Evolutionary conservation across 2,113 vertebrate species (phyloP).

Genomic region (Albula goreensis): DNA sequence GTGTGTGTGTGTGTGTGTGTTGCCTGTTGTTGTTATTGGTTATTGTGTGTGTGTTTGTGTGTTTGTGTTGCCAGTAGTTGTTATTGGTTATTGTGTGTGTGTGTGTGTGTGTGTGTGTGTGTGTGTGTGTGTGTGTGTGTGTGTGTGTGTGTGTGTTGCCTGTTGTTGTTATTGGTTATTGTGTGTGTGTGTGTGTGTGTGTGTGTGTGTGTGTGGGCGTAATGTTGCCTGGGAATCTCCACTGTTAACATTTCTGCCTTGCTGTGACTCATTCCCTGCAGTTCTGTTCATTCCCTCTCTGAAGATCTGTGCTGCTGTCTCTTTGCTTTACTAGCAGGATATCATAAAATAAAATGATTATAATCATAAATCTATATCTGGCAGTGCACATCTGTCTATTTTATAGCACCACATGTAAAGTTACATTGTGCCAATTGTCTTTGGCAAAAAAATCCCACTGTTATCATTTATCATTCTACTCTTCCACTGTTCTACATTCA

Average conservation of each 20-base stretch:
- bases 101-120: background rate
- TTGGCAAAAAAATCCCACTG: background rate
- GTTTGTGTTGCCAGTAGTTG: background rate
- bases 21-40: too few relatives aligned
- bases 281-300: background rate
- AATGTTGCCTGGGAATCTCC: background rate
- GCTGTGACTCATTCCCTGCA: background rate
- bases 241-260: background rate
- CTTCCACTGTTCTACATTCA: too few relatives aligned
- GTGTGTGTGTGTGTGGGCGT: background rate
- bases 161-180: too few relatives aligned
- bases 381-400: background rate
- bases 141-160: background rate
- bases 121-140: background rate
- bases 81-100: background rate
- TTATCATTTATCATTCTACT: too few relatives aligned
- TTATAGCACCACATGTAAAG: background rate
- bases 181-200: background rate
- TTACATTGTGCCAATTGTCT: background rate
- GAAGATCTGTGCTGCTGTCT: background rate
- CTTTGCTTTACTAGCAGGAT: background rate
- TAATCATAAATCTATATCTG: slow-evolving; percentile 2
- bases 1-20: too few relatives aligned
- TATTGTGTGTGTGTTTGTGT: background rate
- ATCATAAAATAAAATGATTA: background rate